Conservation (phyloP, 1,140 invertebrate species). For the Pantala flavescens region DNA sequence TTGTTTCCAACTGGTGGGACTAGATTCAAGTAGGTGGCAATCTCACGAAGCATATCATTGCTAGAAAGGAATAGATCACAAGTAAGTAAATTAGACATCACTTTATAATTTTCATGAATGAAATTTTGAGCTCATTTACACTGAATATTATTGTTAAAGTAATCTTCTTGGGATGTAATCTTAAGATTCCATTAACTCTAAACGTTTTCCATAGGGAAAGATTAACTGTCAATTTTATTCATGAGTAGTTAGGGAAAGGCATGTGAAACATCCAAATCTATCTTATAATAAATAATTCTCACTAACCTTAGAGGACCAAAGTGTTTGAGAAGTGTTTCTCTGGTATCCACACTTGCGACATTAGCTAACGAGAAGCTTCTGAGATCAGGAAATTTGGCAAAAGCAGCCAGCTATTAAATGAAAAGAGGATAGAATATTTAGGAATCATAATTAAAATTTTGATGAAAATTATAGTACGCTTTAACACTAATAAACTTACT, state of each 20-base stretch:
- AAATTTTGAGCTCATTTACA: background rate
- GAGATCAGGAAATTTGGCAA: slow-evolving; percentile 82
- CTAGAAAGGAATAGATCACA: slow-evolving; percentile 39
- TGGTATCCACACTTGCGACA: slow-evolving; percentile 86
- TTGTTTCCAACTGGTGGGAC: slow-evolving; percentile 64
- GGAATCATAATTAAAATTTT: slow-evolving; percentile 18
- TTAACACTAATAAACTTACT: slow-evolving; percentile 48
- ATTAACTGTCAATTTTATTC: no score
- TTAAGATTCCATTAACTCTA: no score
- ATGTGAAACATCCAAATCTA: no score
- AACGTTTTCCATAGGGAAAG: no score
- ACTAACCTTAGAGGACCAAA: slow-evolving; percentile 62
- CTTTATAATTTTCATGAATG: background rate
- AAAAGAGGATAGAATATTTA: slow-evolving; percentile 23
- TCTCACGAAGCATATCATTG: slow-evolving; percentile 66
- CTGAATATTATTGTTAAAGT: no score
- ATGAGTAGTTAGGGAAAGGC: no score
- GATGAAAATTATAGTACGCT: no score
- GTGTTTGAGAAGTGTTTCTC: slow-evolving; percentile 73
- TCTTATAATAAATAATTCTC: background rate
- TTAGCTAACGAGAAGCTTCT: slow-evolving; percentile 82
- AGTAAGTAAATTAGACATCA: slow-evolving; percentile 16
- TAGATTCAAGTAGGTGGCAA: slow-evolving; percentile 77
- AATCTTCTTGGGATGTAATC: no score
- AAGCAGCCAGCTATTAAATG: slow-evolving; percentile 71